Percentiles rank a stretch among this genome's conserved stretches.
phyloP scores from a whole-genome alignment of 2,888 invertebrate species.

The Seladonia tumulorum region DNA sequence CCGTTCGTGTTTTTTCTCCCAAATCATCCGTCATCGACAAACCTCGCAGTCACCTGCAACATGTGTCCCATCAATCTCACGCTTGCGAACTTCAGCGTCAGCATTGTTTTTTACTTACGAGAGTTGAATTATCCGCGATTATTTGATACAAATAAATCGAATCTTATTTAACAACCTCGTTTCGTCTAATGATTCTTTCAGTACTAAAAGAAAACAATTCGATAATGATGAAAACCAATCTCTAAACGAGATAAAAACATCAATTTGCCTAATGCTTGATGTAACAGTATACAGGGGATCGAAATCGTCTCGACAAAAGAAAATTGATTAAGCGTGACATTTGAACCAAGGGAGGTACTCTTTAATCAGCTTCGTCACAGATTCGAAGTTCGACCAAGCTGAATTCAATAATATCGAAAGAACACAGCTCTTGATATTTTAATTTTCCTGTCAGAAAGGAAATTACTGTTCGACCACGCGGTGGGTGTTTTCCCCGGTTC shows the following conservation, averaged over 20 bases:
- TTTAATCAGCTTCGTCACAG: too few relatives aligned
- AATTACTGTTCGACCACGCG: background rate
- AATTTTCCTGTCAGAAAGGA: background rate
- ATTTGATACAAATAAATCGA: background rate
- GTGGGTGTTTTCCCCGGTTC: background rate
- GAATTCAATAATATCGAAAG: background rate
- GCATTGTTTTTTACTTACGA: background rate
- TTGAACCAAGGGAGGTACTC: background rate
- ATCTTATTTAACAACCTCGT: background rate
- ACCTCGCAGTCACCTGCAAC: background rate
- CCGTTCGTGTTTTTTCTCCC: background rate
- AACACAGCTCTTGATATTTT: background rate
- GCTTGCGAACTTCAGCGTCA: background rate
- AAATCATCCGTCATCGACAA: slow-evolving; percentile 2
- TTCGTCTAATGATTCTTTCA: background rate
- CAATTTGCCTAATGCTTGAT: background rate
- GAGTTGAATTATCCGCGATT: background rate
- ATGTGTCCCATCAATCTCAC: background rate
- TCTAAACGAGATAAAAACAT: background rate
- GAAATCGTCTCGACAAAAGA: background rate
- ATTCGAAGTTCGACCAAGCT: too few relatives aligned
- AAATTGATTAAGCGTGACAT: background rate
- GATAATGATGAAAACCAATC: background rate
- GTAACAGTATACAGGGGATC: background rate
- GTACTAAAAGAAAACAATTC: background rate